phyloP scores from a whole-genome alignment of 2,888 invertebrate genomes.

The Drosophila hamatofila region DNA sequence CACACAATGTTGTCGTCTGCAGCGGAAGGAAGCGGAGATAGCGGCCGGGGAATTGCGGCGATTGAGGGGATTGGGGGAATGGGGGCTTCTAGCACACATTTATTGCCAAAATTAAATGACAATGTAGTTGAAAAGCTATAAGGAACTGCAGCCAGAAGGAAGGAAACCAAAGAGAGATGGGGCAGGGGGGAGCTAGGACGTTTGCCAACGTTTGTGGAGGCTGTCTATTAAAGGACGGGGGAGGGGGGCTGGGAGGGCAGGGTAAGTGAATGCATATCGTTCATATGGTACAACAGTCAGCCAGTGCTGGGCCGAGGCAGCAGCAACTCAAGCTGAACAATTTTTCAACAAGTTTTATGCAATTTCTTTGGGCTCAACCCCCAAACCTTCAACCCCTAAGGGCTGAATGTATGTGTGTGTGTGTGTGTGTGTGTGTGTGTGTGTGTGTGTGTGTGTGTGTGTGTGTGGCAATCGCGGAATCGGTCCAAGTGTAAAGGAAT shows the following conservation, averaged over 20 bases:
- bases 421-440: conserved; percentile 16
- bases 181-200: neutral
- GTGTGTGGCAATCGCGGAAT: conserved; percentile 53
- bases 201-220: neutral
- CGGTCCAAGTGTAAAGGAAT: conserved; percentile 79
- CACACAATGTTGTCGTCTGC: conserved; percentile 73
- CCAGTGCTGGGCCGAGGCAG: conserved; percentile 2
- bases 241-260: neutral
- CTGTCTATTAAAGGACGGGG: neutral
- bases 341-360: conserved; percentile 78
- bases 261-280: conserved; percentile 29
- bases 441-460: conserved; percentile 35
- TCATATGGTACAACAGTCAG: conserved; percentile 45
- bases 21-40: conserved; percentile 9
- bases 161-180: too few relatives aligned
- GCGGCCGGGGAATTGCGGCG: neutral
- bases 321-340: conserved; percentile 56
- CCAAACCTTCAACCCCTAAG: neutral
- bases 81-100: conserved; percentile 59
- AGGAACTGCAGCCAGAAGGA: neutral
- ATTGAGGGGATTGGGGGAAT: neutral
- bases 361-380: conserved; percentile 42
- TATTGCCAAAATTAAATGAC: conserved; percentile 83
- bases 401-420: conserved; percentile 1
- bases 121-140: conserved; percentile 73